Conservation (phyloP, 2,797 vertebrate species). For the Knipowitschia caucasica region DNA sequence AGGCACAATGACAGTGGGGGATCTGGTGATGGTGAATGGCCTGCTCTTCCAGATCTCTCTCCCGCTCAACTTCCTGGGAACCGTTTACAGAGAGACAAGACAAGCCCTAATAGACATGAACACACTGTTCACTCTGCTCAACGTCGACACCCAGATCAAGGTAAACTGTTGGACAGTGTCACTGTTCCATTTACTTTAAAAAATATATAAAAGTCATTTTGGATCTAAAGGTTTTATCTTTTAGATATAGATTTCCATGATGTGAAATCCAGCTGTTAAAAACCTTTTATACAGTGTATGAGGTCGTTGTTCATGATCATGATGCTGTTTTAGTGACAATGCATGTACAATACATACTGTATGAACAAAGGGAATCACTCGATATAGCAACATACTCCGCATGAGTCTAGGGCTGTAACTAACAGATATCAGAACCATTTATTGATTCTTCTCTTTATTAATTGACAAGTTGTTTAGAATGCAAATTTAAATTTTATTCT, state of each 20-base stretch:
- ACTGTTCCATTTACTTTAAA: neutral
- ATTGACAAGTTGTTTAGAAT: too few species aligned
- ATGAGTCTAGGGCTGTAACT: too few species aligned
- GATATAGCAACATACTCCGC: too few species aligned
- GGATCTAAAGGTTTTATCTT: slow-evolving; percentile 2
- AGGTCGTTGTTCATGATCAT: too few species aligned
- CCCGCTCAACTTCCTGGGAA: slow-evolving; percentile 96
- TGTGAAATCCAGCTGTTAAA: neutral
- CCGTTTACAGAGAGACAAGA: slow-evolving; percentile 96
- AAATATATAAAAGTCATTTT: slow-evolving; percentile 4
- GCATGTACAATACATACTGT: too few species aligned
- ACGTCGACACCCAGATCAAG: slow-evolving; percentile 93
- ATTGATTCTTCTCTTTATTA: too few species aligned
- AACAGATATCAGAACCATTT: too few species aligned
- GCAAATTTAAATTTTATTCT: too few species aligned
- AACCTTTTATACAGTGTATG: slow-evolving; percentile 5
- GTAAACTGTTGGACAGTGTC: slow-evolving; percentile 65
- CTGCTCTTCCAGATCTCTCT: slow-evolving; percentile 96
- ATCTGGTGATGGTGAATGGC: slow-evolving; percentile 98
- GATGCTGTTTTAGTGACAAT: too few species aligned
- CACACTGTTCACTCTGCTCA: slow-evolving; percentile 93
- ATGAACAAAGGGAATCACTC: too few species aligned
- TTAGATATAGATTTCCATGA: neutral
- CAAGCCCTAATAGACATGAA: slow-evolving; percentile 99
- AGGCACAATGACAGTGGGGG: slow-evolving; percentile 94